phyloP scores from a whole-genome alignment of 2,888 invertebrate genomes.

The Apoderus coryli region DNA sequence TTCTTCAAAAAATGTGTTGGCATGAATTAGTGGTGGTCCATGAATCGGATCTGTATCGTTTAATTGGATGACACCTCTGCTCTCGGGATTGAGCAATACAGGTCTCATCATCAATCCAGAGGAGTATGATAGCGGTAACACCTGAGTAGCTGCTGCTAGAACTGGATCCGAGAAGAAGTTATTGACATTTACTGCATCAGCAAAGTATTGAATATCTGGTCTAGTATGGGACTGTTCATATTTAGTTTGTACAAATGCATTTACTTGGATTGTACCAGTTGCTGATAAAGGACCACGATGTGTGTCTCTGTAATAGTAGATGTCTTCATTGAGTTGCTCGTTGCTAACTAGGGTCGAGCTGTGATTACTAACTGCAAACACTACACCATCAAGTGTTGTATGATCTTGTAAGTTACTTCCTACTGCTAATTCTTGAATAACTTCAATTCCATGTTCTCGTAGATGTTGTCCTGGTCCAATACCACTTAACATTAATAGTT shows the following conservation, averaged over 20 bases:
- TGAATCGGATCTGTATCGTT: conserved; percentile 55
- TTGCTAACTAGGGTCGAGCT: conserved; percentile 35
- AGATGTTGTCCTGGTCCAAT: conserved; percentile 46
- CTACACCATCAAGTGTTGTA: conserved; percentile 45
- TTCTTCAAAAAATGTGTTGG: conserved; percentile 49
- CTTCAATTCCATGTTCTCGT: conserved; percentile 35
- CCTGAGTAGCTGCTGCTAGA: conserved; percentile 27
- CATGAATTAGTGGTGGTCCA: conserved; percentile 57
- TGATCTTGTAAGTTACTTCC: conserved; percentile 66
- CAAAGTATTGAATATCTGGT: conserved; percentile 53
- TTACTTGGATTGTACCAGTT: conserved; percentile 39
- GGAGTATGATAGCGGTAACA: conserved; percentile 46
- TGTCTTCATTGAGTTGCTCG: conserved; percentile 32
- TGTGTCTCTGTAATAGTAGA: conserved; percentile 32
- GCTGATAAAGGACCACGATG: conserved; percentile 39
- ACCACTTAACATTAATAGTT: conserved; percentile 49
- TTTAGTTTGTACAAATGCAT: conserved; percentile 46
- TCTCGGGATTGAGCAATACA: conserved; percentile 46
- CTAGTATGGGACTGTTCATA: conserved; percentile 33
- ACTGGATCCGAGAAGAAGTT: conserved; percentile 45
- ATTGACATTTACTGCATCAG: conserved; percentile 41
- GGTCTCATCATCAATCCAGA: conserved; percentile 46
- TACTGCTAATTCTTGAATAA: conserved; percentile 50
- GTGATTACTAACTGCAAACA: conserved; percentile 40
- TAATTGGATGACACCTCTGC: conserved; percentile 45